These are phyloP conservation scores for Squalus acanthias DNA, from an alignment of 2,797 vertebrate species.

Conservation along the genomic window DNA sequence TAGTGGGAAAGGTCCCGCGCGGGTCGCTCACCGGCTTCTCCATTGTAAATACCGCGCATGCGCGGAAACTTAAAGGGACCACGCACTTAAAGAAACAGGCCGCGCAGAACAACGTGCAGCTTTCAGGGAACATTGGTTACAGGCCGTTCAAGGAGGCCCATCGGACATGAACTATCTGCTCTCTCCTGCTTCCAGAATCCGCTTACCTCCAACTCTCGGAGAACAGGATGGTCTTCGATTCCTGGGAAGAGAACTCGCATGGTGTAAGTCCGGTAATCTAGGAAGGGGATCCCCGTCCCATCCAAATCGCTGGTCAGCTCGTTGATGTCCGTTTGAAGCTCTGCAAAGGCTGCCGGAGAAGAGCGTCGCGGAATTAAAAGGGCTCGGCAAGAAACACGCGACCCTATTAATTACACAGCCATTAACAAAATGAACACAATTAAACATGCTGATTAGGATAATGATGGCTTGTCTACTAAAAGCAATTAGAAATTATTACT, in stretches of 20 bases:
- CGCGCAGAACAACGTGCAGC: too few species aligned
- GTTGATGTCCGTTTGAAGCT: slow-evolving; percentile 95
- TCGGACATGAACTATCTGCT: rapidly evolving
- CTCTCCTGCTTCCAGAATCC: background rate
- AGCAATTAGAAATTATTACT: background rate
- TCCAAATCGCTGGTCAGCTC: slow-evolving; percentile 97
- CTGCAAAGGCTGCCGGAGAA: slow-evolving; percentile 78
- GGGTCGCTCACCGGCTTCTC: too few species aligned
- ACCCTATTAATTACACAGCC: background rate
- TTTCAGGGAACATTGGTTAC: too few species aligned
- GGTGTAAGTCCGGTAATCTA: slow-evolving; percentile 92
- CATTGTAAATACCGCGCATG: too few species aligned
- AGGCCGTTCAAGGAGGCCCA: background rate
- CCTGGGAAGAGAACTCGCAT: slow-evolving; percentile 97
- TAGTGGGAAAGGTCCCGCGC: too few species aligned
- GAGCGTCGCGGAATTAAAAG: background rate
- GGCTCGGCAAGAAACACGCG: background rate
- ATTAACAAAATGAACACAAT: background rate
- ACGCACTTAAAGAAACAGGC: too few species aligned
- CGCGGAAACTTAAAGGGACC: too few species aligned
- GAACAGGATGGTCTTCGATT: slow-evolving; percentile 95
- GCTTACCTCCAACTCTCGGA: slow-evolving; percentile 89
- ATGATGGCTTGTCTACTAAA: background rate
- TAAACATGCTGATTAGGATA: background rate
- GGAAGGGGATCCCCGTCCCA: slow-evolving; percentile 90